phyloP scores from a whole-genome alignment of 2,113 vertebrate species.

The Todiramphus chloris region DNA sequence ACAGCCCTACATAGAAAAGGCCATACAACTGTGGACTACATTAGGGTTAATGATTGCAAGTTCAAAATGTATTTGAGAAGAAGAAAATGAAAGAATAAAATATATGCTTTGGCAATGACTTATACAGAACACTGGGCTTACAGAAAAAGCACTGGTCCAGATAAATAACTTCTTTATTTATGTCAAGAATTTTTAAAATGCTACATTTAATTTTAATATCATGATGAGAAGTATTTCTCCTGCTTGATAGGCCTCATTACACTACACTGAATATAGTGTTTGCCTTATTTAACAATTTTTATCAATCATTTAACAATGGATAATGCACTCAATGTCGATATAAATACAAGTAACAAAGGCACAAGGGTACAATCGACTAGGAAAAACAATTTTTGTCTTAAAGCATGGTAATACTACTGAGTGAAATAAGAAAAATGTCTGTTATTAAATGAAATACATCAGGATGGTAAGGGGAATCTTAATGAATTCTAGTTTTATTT shows the following conservation, averaged over 20 bases:
- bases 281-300: conserved; percentile 82
- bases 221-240: conserved; percentile 68
- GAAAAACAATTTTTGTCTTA: conserved; percentile 38
- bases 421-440: neutral
- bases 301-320: conserved; percentile 76
- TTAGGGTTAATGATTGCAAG: conserved; percentile 62
- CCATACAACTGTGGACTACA: neutral
- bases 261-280: conserved; percentile 71
- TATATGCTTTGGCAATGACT: conserved; percentile 70
- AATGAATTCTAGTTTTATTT: neutral
- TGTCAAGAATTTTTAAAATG: conserved; percentile 76
- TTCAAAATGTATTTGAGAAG: conserved; percentile 52
- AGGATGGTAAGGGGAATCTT: neutral
- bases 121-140: conserved; percentile 76
- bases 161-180: conserved; percentile 79
- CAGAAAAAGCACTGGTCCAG: conserved; percentile 75
- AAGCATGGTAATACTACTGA: neutral
- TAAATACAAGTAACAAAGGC: conserved; percentile 43
- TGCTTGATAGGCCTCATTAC: conserved; percentile 75
- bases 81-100: conserved; percentile 70
- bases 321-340: conserved; percentile 39
- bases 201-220: conserved; percentile 82
- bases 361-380: conserved; percentile 23
- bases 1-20: neutral
- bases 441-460: neutral